Conservation (phyloP, 2,797 vertebrate species). For the Poecilia gillii region DNA sequence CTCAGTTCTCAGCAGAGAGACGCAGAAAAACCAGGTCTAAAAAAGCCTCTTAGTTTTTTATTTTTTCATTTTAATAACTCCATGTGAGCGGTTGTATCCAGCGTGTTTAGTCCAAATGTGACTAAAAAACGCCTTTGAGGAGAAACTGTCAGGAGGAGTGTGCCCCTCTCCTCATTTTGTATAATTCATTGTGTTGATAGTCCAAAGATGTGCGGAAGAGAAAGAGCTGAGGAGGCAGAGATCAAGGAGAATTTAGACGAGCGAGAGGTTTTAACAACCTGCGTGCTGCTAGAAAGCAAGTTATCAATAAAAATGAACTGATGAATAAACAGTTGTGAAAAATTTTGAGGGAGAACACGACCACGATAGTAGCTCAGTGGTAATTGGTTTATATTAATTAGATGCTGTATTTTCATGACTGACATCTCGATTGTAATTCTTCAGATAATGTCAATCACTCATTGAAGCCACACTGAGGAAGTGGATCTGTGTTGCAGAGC, state of each 20-base stretch:
- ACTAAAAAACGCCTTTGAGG: slow-evolving; percentile 24
- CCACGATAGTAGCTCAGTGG: not conserved
- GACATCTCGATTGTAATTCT: slow-evolving; percentile 23
- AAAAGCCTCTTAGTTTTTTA: slow-evolving; percentile 7
- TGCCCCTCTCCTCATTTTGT: slow-evolving; percentile 1
- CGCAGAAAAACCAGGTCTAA: not conserved
- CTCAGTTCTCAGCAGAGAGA: not conserved
- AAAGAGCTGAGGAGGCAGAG: slow-evolving; percentile 7
- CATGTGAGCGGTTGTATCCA: slow-evolving; percentile 8
- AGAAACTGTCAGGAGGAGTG: slow-evolving; percentile 16
- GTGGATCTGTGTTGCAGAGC: slow-evolving; percentile 3
- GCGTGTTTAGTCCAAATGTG: not conserved
- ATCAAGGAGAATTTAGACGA: slow-evolving; percentile 17
- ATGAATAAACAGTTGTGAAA: not conserved
- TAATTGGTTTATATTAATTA: slow-evolving; percentile 26
- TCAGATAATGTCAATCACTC: slow-evolving; percentile 17
- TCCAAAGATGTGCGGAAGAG: slow-evolving; percentile 20
- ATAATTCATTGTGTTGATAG: slow-evolving; percentile 23
- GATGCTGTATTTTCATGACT: slow-evolving; percentile 22
- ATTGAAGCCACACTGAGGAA: slow-evolving; percentile 1
- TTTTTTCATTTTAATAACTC: slow-evolving; percentile 4
- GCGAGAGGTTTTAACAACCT: not conserved
- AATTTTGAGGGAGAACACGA: slow-evolving; percentile 11
- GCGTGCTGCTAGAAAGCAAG: not conserved
- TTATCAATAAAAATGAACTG: not conserved